These are phyloP conservation scores for Alectoris magna DNA, from an alignment of 2,797 vertebrate genomes.

Conservation along the genomic window DNA sequence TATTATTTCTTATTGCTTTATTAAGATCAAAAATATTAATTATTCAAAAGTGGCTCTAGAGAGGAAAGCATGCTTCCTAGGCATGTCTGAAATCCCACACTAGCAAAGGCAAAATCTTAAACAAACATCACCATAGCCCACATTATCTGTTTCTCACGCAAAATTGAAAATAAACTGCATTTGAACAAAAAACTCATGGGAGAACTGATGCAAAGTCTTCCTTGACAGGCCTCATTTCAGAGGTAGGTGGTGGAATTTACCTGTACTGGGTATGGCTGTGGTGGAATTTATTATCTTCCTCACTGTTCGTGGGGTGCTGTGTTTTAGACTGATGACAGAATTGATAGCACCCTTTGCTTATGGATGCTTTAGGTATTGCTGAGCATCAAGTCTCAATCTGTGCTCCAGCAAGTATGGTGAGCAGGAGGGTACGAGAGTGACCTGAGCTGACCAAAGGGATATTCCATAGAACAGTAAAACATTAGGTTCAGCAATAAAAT, in stretches of 20 bases:
- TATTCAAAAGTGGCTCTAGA: background rate
- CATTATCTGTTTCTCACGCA: background rate
- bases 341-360: background rate
- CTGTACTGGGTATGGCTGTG: background rate
- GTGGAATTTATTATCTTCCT: background rate
- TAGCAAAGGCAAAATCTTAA: background rate
- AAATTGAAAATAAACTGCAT: background rate
- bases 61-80: background rate
- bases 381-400: background rate
- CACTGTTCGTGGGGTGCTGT: background rate
- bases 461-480: background rate
- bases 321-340: background rate
- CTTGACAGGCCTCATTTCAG: background rate
- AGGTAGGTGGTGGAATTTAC: background rate
- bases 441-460: background rate
- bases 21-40: background rate
- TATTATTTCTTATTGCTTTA: background rate
- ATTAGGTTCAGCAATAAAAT: background rate
- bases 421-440: background rate
- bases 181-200: background rate
- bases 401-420: accelerated
- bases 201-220: background rate
- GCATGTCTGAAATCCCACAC: background rate
- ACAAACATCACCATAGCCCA: accelerated
- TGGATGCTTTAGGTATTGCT: background rate